Conservation (phyloP, 2,113 vertebrate genomes). For the Entelurus aequoreus region DNA sequence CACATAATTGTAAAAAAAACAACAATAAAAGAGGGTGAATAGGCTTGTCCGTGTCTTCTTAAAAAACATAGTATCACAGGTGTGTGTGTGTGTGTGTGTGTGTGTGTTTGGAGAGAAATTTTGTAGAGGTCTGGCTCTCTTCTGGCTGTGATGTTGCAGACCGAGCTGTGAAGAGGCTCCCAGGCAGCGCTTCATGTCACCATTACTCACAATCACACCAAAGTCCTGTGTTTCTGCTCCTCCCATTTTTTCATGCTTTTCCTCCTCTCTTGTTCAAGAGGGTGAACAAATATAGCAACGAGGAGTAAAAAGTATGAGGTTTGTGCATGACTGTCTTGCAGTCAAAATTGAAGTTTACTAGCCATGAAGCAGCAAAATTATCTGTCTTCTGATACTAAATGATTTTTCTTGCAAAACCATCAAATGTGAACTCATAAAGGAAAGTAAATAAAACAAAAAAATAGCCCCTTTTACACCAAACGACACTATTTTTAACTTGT, state of each 20-base stretch:
- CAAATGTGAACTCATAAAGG: background rate
- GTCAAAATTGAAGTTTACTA: background rate
- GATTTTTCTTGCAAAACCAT: background rate
- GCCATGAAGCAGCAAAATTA: too few relatives aligned
- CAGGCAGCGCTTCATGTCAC: constrained; percentile 61
- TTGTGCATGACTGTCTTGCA: constrained; percentile 8
- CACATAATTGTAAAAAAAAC: too few relatives aligned
- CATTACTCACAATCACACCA: constrained; percentile 58
- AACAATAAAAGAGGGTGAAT: too few relatives aligned
- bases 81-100: background rate
- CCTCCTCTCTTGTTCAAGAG: constrained; percentile 11
- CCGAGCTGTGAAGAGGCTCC: constrained; percentile 54
- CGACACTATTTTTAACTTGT: too few relatives aligned
- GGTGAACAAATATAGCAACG: constrained; percentile 16
- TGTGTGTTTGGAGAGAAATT: constrained; percentile 15
- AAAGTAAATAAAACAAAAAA: too few relatives aligned
- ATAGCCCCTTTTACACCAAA: too few relatives aligned
- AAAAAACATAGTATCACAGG: background rate
- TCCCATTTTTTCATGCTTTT: constrained; percentile 4
- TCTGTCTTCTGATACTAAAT: too few relatives aligned
- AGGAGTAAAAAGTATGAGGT: constrained; percentile 2
- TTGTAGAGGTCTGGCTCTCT: constrained; percentile 33
- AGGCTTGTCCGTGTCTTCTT: too few relatives aligned
- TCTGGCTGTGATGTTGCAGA: constrained; percentile 30
- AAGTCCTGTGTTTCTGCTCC: constrained; percentile 10